A percentile compares a stretch with the other conserved stretches of the same genome.
phyloP scores from a whole-genome alignment of 1,140 invertebrate genomes.

The Stenopsyche tienmushanensis region DNA sequence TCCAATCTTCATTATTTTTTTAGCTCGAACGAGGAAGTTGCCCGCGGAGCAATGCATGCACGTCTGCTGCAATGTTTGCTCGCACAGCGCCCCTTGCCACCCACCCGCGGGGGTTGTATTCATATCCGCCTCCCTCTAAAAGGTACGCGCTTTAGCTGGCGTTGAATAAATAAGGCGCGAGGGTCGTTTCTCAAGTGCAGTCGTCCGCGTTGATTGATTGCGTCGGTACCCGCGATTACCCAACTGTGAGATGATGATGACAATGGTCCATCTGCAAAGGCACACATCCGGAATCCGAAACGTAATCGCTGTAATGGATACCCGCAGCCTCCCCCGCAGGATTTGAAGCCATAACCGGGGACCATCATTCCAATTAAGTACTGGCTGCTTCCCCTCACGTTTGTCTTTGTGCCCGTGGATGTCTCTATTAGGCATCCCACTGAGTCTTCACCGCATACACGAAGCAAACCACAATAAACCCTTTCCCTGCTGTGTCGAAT shows the following conservation, averaged over 20 bases:
- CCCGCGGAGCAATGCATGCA: neutral
- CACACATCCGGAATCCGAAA: slow-evolving; percentile 14
- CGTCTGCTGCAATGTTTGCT: neutral
- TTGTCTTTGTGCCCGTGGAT: neutral
- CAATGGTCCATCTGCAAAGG: slow-evolving; percentile 26
- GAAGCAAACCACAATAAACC: neutral
- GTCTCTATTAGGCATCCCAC: slow-evolving; percentile 10
- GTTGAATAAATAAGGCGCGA: slow-evolving; percentile 3
- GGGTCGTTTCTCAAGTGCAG: neutral
- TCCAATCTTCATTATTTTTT: neutral
- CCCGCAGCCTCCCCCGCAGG: neutral
- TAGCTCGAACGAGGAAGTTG: neutral
- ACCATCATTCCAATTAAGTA: neutral
- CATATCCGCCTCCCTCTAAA: neutral
- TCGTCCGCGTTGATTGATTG: slow-evolving; percentile 31
- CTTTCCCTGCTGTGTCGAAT: neutral
- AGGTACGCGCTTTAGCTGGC: neutral
- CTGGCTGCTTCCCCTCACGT: neutral
- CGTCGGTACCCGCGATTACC: slow-evolving; percentile 24
- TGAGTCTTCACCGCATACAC: neutral
- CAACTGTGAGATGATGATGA: slow-evolving; percentile 17
- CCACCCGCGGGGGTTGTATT: neutral
- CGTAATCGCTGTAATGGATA: slow-evolving; percentile 37
- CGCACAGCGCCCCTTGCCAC: neutral
- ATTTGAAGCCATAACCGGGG: neutral